These are phyloP conservation scores for Helicorthomorpha holstii DNA, from an alignment of 1,140 invertebrate genomes.

Conservation along the genomic window DNA sequence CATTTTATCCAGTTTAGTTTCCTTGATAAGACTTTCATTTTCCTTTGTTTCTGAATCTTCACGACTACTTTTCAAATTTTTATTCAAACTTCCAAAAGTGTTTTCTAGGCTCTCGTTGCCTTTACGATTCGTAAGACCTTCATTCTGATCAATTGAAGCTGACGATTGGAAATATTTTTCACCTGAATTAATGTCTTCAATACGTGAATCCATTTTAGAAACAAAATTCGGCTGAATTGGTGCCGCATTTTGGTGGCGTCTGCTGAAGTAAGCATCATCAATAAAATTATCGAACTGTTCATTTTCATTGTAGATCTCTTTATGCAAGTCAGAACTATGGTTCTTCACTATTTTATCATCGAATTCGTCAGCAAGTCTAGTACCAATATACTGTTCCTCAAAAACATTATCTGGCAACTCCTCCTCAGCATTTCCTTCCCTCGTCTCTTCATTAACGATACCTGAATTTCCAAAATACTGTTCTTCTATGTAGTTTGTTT, in stretches of 20 bases:
- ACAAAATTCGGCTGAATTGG: neutral
- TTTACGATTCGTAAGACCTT: neutral
- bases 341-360: neutral
- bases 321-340: neutral
- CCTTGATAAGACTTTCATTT: neutral
- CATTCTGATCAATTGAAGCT: neutral
- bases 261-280: neutral
- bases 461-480: neutral
- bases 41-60: neutral
- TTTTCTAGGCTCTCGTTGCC: no score
- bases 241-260: neutral
- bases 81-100: no score
- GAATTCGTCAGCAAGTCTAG: no score
- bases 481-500: neutral
- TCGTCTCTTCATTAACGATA: neutral
- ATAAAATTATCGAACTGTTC: neutral
- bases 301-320: neutral
- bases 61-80: neutral
- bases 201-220: neutral
- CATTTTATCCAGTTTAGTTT: neutral
- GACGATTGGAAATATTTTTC: neutral
- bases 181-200: neutral
- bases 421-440: neutral
- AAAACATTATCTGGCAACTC: neutral
- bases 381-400: neutral